Evolutionary conservation across 2,888 invertebrate species (phyloP).

Genomic region (Coremacera marginata): DNA sequence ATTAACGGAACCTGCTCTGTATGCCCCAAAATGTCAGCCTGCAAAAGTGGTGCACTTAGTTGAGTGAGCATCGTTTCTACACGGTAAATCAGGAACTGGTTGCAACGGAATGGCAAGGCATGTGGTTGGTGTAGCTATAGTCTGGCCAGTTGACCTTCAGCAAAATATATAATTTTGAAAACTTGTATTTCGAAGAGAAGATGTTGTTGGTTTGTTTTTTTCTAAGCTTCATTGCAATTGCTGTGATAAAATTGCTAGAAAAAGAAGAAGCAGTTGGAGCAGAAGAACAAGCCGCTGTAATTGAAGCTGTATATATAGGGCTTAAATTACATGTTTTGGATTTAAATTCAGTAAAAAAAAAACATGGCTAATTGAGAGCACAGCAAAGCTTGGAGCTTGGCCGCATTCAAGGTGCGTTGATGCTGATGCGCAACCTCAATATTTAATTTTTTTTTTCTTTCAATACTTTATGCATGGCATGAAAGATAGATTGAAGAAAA

Average conservation of each 20-base stretch:
- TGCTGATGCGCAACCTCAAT: background rate
- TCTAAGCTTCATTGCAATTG: too few relatives aligned
- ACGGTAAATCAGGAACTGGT: conserved; percentile 5
- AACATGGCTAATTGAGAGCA: background rate
- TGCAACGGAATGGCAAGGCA: background rate
- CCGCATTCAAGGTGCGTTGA: background rate
- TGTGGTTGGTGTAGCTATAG: background rate
- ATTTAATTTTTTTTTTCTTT: background rate
- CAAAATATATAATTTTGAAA: background rate
- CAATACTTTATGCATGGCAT: too few relatives aligned
- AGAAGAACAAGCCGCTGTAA: background rate
- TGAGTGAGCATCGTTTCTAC: background rate
- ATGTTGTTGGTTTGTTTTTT: too few relatives aligned
- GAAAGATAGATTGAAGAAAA: background rate
- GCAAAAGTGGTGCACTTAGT: background rate
- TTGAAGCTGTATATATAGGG: background rate
- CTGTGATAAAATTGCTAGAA: too few relatives aligned
- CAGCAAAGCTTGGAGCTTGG: background rate
- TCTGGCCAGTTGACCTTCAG: conserved; percentile 21
- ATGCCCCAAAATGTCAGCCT: conserved; percentile 19
- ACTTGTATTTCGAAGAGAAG: too few relatives aligned
- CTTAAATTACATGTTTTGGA: background rate
- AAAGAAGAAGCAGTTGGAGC: too few relatives aligned
- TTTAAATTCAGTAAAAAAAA: conserved; percentile 3
- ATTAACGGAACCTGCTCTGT: conserved; percentile 22